Evolutionary conservation across 2,797 vertebrate genomes (phyloP).

Genomic region (Hemitrygon akajei): DNA sequence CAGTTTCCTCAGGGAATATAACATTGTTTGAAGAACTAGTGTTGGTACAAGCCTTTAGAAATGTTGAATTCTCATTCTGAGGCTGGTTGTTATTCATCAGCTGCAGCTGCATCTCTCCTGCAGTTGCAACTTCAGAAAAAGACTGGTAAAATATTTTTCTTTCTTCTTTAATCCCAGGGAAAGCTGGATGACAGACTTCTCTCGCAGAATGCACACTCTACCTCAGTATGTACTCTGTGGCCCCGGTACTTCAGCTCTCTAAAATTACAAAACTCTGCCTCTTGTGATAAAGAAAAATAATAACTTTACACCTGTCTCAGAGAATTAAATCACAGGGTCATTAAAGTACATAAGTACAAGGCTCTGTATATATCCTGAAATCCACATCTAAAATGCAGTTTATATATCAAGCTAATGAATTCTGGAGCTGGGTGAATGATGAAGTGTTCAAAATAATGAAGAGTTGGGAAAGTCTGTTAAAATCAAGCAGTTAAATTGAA

Average conservation of each 20-base stretch:
- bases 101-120: not conserved
- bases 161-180: not conserved
- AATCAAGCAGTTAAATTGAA: not conserved
- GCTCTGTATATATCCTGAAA: not conserved
- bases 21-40: not conserved
- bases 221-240: not conserved
- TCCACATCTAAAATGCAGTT: not conserved
- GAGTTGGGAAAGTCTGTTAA: not conserved
- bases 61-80: not conserved
- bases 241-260: not conserved
- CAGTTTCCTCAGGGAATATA: not conserved
- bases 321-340: not conserved
- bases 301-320: not conserved
- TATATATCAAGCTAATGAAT: not conserved
- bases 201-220: not conserved
- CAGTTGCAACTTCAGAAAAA: not conserved
- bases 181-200: not conserved
- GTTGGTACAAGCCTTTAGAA: not conserved
- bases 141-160: not conserved
- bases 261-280: not conserved
- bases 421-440: not conserved
- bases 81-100: not conserved
- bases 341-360: not conserved
- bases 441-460: not conserved
- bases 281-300: not conserved